These are phyloP conservation scores for Hemiprocne comata DNA, from an alignment of 2,113 vertebrate genomes.

Conservation along the genomic window DNA sequence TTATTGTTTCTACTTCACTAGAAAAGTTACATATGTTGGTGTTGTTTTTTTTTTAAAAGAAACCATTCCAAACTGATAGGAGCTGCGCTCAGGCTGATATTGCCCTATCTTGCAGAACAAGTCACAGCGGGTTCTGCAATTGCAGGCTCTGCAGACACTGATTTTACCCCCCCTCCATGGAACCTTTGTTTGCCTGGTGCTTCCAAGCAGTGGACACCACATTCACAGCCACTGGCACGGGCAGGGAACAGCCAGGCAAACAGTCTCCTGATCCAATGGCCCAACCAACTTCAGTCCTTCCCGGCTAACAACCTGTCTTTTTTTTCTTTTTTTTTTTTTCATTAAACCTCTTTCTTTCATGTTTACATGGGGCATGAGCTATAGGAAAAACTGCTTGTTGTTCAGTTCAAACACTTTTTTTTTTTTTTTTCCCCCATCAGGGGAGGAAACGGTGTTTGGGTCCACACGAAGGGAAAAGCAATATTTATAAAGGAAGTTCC, in stretches of 20 bases:
- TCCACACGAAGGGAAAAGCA: constrained; percentile 50
- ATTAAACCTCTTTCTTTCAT: neutral
- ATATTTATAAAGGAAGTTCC: constrained; percentile 68
- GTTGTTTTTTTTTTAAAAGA: neutral
- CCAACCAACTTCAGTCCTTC: neutral
- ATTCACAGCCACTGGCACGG: rapidly evolving
- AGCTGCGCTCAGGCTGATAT: neutral
- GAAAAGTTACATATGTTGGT: neutral
- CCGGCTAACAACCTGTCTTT: neutral
- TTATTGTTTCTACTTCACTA: neutral
- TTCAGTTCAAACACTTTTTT: neutral
- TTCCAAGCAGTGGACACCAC: rapidly evolving
- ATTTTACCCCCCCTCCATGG: neutral
- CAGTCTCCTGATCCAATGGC: rapidly evolving
- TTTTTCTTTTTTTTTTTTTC: neutral
- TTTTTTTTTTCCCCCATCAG: neutral
- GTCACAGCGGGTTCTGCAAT: neutral
- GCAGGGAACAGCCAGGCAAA: neutral
- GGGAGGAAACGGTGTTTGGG: neutral
- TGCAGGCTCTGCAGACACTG: neutral
- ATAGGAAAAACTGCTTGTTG: neutral
- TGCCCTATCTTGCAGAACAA: neutral
- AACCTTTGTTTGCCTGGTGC: rapidly evolving
- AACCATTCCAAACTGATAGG: neutral
- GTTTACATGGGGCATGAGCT: neutral